Conservation (phyloP, 2,797 vertebrate genomes). For the Neostethus bicornis region DNA sequence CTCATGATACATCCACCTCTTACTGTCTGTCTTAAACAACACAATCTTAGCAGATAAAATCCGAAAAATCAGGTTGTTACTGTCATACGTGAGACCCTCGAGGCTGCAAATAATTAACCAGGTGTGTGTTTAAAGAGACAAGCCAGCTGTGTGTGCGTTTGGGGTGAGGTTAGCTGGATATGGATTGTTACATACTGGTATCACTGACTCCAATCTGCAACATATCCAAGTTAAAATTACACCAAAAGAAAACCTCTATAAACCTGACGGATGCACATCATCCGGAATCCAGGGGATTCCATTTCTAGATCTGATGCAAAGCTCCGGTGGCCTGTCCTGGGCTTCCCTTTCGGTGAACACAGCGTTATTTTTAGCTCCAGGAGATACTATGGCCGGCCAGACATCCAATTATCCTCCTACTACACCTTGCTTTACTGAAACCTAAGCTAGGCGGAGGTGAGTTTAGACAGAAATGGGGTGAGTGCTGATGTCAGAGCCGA, state of each 20-base stretch:
- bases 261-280: too few relatives aligned
- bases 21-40: slow-evolving; percentile 65
- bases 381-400: slow-evolving; percentile 65
- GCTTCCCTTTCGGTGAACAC: slow-evolving; percentile 45
- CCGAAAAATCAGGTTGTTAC: slow-evolving; percentile 66
- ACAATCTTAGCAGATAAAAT: slow-evolving; percentile 62
- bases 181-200: slow-evolving; percentile 19
- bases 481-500: slow-evolving; percentile 56
- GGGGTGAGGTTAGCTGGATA: slow-evolving; percentile 15
- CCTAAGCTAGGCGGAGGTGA: slow-evolving; percentile 39
- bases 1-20: slow-evolving; percentile 50
- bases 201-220: slow-evolving; percentile 3
- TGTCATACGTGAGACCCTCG: slow-evolving; percentile 51
- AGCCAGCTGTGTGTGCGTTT: slow-evolving; percentile 5
- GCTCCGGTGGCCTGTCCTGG: slow-evolving; percentile 20
- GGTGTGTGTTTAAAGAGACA: slow-evolving; percentile 56
- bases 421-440: slow-evolving; percentile 68
- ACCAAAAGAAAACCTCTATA: too few relatives aligned
- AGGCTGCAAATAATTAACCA: slow-evolving; percentile 67
- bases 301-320: slow-evolving; percentile 61
- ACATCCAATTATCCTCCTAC: slow-evolving; percentile 60
- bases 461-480: slow-evolving; percentile 23
- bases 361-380: slow-evolving; percentile 71
- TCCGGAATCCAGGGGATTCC: too few relatives aligned
- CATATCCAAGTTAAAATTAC: neutral